Evolutionary conservation across 2,113 vertebrate species (phyloP).

Genomic region (Rafetus swinhoei): DNA sequence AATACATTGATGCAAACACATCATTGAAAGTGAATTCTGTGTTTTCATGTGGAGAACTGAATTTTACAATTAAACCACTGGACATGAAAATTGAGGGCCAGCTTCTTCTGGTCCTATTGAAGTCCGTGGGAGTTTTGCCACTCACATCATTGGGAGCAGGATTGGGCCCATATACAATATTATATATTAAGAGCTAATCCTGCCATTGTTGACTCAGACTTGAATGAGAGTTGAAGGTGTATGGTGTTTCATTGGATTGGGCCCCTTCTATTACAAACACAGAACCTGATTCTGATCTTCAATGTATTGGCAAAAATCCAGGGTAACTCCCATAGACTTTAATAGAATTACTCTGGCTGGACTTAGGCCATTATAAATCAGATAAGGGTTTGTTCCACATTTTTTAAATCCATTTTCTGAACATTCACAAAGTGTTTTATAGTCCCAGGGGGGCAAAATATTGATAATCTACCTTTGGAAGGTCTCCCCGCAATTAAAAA

Average conservation of each 20-base stretch:
- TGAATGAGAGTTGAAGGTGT: background rate
- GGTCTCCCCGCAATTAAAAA: background rate
- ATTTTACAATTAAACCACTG: background rate
- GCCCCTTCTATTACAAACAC: background rate
- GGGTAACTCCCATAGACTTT: background rate
- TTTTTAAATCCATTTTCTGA: background rate
- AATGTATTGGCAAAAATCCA: conserved; percentile 12
- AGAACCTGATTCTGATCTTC: background rate
- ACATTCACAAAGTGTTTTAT: background rate
- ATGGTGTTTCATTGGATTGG: background rate
- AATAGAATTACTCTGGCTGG: background rate
- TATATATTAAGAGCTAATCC: accelerated
- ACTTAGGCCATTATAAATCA: background rate
- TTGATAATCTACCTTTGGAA: background rate
- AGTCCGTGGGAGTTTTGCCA: accelerated
- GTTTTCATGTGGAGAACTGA: background rate
- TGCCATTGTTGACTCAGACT: accelerated
- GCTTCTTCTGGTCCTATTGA: background rate
- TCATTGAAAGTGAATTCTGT: background rate
- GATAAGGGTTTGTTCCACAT: background rate
- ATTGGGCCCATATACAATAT: accelerated
- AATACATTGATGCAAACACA: background rate
- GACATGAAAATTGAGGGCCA: background rate
- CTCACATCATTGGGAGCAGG: background rate
- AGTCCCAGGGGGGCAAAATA: conserved; percentile 12